Evolutionary conservation across 1,140 invertebrate species (phyloP), one percentile per base, ranked within the genome.

Genomic region (Drosophila kikkawai): DNA sequence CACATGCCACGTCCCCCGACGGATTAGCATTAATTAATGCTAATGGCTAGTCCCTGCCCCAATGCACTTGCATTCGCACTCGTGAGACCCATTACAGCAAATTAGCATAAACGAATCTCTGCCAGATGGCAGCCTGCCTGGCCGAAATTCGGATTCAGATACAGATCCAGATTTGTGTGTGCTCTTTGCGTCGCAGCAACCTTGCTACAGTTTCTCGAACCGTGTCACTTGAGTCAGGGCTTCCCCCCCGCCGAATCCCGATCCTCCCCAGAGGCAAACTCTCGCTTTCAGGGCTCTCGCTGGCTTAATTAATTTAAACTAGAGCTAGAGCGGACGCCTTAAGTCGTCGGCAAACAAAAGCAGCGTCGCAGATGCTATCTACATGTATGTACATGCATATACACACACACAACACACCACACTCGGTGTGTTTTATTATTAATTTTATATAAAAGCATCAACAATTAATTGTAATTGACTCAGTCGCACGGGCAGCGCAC

Each of bases 401-500:
- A n/a, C 41, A 26, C 70, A 44, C 19, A 44, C 22, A 47, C 7
- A 29, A 45, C 29, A 59, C 7, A 61, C 8, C 12, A 47, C 19
- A 53, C 53, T n/a, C 13, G 6, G 11, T 48, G 60, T 80, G 77
- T 78, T 82, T 82, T 76, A 85, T 82, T 91, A 90, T 90, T 91
- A 91, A 91, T 92, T 91, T 90, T 83, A 92, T 92, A 92, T 92
- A 92, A 92, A 92, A 91, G 91, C 87, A 92, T 86, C 91, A 91
- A 92, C 87, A 92, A 92, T 92, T 88, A 91, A 85, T 92, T 92
- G 73, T 75, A 83, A 77, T 80, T 83, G 77, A 74, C 70, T 86
- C 91, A 92, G 91, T 92, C 87, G 87, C 77, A 77, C 71, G 66
- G 73, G 64, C 56, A 75, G 66, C 79, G 65, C 47, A 65, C 79